phyloP scores from a whole-genome alignment of 2,888 invertebrate species.

The Perizoma affinitatum region DNA sequence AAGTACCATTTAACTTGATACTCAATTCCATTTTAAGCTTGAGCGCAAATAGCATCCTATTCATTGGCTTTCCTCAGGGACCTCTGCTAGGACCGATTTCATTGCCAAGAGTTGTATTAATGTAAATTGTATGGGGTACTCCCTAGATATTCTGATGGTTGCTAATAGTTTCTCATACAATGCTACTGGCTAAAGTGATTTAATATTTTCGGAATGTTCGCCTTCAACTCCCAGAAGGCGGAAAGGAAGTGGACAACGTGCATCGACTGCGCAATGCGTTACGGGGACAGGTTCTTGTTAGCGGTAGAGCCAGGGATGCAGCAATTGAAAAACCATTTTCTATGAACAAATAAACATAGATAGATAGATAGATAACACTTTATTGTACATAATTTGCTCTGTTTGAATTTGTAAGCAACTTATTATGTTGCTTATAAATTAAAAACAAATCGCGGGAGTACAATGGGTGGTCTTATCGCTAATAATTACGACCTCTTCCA shows the following conservation, averaged over 20 bases:
- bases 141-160: constrained; percentile 35
- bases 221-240: constrained; percentile 61
- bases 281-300: constrained; percentile 1
- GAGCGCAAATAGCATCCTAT: neutral
- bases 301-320: constrained; percentile 3
- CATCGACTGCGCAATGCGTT: constrained; percentile 55
- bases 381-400: no score
- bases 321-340: no score
- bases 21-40: no score
- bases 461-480: no score
- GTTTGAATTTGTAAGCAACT: no score
- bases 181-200: constrained; percentile 1
- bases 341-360: no score
- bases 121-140: constrained; percentile 11
- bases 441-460: no score
- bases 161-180: constrained; percentile 45
- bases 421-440: no score
- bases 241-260: constrained; percentile 73
- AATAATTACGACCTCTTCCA: no score
- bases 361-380: no score
- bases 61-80: constrained; percentile 20
- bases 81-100: neutral
- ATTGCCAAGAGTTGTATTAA: no score
- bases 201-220: constrained; percentile 18
- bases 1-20: no score